Evolutionary conservation across 2,113 vertebrate genomes (phyloP).

Genomic region (Cyphomyrus discorhynchus): DNA sequence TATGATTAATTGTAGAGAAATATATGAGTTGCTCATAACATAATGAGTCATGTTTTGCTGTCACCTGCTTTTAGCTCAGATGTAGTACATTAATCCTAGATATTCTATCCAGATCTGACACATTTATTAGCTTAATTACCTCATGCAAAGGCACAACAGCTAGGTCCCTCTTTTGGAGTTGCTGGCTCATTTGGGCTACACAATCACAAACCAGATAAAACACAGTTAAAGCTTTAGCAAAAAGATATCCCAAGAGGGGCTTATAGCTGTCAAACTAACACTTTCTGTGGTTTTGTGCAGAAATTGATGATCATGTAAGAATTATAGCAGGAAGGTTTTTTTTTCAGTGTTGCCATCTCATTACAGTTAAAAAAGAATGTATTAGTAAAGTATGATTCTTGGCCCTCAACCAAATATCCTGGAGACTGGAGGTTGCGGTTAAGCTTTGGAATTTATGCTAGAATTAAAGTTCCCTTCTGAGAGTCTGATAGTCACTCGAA

Average conservation of each 20-base stretch:
- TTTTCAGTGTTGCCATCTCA: background rate
- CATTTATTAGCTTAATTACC: background rate
- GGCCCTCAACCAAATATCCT: background rate
- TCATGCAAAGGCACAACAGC: background rate
- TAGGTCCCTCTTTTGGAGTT: background rate
- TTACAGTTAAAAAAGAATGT: background rate
- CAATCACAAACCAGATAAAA: background rate
- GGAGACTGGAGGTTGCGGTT: background rate
- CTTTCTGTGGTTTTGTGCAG: background rate
- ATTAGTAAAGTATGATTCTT: background rate
- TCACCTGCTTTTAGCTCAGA: background rate
- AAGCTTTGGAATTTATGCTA: background rate
- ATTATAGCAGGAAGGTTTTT: background rate
- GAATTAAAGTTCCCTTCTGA: background rate
- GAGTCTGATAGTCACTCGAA: background rate
- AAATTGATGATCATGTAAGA: background rate
- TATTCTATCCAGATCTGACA: background rate
- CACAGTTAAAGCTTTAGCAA: background rate
- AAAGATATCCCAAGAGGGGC: background rate
- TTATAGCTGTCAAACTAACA: background rate
- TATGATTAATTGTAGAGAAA: background rate
- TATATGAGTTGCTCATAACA: background rate
- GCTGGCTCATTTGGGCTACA: background rate
- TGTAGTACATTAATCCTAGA: background rate
- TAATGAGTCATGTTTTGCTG: background rate